Evolutionary conservation across 2,113 vertebrate genomes (phyloP), one percentile per base, ranked within the genome.

Genomic region (Mixornis gularis): DNA sequence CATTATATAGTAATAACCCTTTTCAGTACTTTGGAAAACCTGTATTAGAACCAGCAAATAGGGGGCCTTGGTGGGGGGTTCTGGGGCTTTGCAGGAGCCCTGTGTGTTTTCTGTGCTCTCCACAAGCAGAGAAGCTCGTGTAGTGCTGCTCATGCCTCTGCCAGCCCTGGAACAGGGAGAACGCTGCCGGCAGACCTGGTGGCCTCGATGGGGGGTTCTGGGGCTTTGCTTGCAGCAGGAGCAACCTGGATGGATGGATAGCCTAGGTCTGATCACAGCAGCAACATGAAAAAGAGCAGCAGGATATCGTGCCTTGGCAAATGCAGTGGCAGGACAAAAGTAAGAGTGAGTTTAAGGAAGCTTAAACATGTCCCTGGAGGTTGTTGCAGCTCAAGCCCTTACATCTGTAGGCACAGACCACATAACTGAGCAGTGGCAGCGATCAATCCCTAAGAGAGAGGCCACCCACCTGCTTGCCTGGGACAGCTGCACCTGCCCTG

Each of bases 401-500:
- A 10, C 0, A 1, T 29, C n/a, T 43, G 63, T n/a, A 82, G 29
- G 68, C 38, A 34, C 4, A 4, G 73, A 43, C 5, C 6, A 3
- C 2, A 4, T 26, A 79, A 53, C 20, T 1, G 21, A 87, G 65
- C 12, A 38, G 32, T 29, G 44, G 41, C 32, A 81, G 26, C 0
- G 0, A 44, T 48, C 44, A 27, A 0, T 8, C 34, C 41, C 32
- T 29, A 2, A 22, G 20, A 34, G 16, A 86, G 18, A 40, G n/a
- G 34, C 11, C 2, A 2, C 16, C 63, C 17, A 12, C 4, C 51
- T 32, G 20, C 65, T 62, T 1, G 1, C 19, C 10, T 1, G 2
- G 22, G 8, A 43, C 3, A 1, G 34, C 55, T 56, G 17, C 0
- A 0, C 19, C 18, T 62, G 32, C 0, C 1, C 46, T 65, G 44